These are phyloP conservation scores for Bombus picipes DNA, from an alignment of 1,140 invertebrate genomes.

Conservation along the genomic window DNA sequence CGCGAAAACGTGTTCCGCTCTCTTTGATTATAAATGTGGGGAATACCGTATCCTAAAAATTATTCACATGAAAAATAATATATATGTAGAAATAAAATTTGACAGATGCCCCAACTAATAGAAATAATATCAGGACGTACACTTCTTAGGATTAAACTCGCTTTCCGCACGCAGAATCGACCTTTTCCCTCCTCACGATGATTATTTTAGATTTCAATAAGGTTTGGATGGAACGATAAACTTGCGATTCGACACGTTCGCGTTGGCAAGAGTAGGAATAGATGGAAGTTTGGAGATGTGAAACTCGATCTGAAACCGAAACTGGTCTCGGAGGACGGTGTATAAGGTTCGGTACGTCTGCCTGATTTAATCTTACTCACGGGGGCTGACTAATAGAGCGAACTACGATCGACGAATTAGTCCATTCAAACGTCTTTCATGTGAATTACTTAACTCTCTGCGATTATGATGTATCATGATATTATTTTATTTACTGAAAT, in stretches of 20 bases:
- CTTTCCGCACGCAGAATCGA: background rate
- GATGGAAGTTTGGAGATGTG: constrained; percentile 13
- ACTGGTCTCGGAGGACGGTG: background rate
- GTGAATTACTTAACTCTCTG: background rate
- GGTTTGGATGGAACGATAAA: background rate
- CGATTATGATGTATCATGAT: no score
- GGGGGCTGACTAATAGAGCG: background rate
- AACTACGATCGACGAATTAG: background rate
- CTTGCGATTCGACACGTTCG: background rate
- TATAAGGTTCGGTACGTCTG: background rate
- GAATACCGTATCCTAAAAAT: no score
- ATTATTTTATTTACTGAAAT: no score
- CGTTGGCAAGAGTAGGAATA: background rate
- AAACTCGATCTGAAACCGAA: constrained; percentile 9
- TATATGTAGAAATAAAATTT: no score
- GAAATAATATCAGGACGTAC: no score
- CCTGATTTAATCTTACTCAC: constrained; percentile 5
- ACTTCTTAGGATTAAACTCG: background rate
- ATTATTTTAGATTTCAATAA: constrained; percentile 25
- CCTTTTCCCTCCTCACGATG: no score
- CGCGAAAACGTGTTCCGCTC: no score
- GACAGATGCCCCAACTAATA: no score
- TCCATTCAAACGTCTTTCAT: background rate
- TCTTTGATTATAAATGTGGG: no score
- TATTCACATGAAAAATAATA: no score